These are phyloP conservation scores for Phlogophora meticulosa DNA, from an alignment of 2,888 invertebrate genomes.

Conservation along the genomic window DNA sequence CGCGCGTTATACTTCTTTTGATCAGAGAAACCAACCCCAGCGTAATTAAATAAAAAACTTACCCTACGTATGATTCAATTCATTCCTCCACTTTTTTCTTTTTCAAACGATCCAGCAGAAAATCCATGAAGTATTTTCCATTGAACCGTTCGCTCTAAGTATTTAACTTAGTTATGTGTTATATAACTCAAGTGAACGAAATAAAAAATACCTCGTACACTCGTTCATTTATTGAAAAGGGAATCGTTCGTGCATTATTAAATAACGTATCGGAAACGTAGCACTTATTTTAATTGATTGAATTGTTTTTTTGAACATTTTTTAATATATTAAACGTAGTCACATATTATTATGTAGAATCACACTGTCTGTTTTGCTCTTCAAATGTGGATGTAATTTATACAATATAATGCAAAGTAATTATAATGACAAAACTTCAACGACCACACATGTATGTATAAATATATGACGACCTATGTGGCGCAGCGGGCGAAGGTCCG, in stretches of 20 bases:
- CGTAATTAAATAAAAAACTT: slow-evolving; percentile 6
- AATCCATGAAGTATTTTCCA: slow-evolving; percentile 41
- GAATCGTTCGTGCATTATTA: slow-evolving; percentile 17
- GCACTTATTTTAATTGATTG: background rate
- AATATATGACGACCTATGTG: too few relatives aligned
- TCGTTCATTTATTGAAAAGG: slow-evolving; percentile 12
- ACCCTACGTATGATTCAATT: slow-evolving; percentile 22
- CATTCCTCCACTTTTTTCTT: slow-evolving; percentile 11
- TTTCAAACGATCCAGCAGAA: slow-evolving; percentile 27
- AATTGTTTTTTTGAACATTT: background rate
- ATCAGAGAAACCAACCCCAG: background rate
- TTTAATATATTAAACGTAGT: too few relatives aligned
- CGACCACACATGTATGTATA: too few relatives aligned
- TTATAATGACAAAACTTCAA: background rate
- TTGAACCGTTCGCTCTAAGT: slow-evolving; percentile 12
- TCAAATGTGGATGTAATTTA: background rate
- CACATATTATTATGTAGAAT: too few relatives aligned
- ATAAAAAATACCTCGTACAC: background rate
- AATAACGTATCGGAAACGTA: background rate
- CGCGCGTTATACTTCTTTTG: background rate
- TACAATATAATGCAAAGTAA: background rate
- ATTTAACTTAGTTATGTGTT: slow-evolving; percentile 40
- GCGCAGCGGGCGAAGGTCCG: too few relatives aligned
- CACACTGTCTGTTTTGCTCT: too few relatives aligned
- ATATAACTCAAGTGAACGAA: slow-evolving; percentile 2